These are phyloP conservation scores for Hystrix brachyura DNA, from an alignment of 2,113 vertebrate genomes.

Conservation along the genomic window DNA sequence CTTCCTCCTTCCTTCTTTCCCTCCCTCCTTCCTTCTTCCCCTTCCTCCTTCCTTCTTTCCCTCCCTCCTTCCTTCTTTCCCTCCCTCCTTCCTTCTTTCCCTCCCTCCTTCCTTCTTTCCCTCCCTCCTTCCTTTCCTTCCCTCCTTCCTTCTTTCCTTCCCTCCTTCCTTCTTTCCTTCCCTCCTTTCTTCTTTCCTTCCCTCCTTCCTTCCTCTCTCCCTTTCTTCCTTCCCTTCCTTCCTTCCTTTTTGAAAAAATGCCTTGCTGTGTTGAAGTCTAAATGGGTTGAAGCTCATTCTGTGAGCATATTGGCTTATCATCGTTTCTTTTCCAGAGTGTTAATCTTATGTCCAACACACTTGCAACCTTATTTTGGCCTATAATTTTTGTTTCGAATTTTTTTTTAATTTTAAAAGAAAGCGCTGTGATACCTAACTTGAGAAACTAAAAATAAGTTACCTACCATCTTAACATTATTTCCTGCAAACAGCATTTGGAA, in stretches of 20 bases:
- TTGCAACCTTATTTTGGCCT: neutral
- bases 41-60: no score
- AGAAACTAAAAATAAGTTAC: neutral
- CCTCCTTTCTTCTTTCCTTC: neutral
- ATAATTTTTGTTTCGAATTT: neutral
- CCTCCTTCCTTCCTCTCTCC: no score
- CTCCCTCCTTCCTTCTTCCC: no score
- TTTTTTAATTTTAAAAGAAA: neutral
- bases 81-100: neutral
- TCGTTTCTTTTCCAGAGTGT: neutral
- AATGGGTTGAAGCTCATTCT: fast-evolving
- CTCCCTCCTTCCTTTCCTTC: no score
- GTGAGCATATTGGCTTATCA: neutral
- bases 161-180: no score
- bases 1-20: no score
- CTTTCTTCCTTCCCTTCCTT: neutral
- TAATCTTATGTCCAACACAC: neutral
- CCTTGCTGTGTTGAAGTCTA: no score
- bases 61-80: neutral
- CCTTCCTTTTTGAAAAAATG: neutral
- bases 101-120: neutral
- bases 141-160: no score
- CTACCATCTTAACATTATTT: neutral
- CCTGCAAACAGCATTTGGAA: neutral
- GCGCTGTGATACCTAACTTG: neutral